Percentiles rank a stretch among this genome's conserved stretches.
These are phyloP conservation scores for Parazoanthus swiftii DNA, from an alignment of 92 coral and sea anemone genomes.

Conservation along the genomic window DNA sequence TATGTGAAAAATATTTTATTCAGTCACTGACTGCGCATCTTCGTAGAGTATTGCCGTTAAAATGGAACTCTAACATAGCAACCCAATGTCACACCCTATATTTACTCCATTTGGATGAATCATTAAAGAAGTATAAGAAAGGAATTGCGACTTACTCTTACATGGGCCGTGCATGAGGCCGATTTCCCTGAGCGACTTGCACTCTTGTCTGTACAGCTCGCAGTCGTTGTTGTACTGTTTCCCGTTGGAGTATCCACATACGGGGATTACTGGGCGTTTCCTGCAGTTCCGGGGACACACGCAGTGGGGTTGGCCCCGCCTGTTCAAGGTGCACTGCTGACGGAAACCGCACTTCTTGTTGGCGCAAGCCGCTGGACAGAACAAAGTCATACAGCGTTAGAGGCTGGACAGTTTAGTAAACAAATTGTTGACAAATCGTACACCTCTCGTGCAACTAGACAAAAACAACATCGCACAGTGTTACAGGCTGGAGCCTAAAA, in stretches of 20 bases:
- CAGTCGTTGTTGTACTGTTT: conserved; percentile 88
- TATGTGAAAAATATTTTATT: too few species aligned
- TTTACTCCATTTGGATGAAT: too few species aligned
- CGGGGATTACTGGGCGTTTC: conserved; percentile 59
- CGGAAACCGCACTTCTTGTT: conserved; percentile 82
- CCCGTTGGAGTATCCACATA: conserved; percentile 88
- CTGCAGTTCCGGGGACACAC: conserved; percentile 78
- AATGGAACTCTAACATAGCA: too few species aligned
- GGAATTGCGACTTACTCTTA: conserved; percentile 68
- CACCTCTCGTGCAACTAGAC: too few species aligned
- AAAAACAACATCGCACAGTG: too few species aligned
- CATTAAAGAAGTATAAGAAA: neutral
- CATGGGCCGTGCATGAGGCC: conserved; percentile 81
- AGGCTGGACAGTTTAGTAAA: too few species aligned
- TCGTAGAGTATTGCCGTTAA: too few species aligned
- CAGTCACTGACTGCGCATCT: too few species aligned
- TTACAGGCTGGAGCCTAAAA: too few species aligned
- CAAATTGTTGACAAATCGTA: too few species aligned
- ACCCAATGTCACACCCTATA: too few species aligned
- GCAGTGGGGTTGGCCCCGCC: conserved; percentile 68
- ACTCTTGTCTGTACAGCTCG: conserved; percentile 79
- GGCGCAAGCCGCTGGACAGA: conserved; percentile 58
- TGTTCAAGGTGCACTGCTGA: conserved; percentile 65
- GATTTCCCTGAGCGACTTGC: conserved; percentile 65
- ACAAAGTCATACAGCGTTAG: neutral